phyloP scores from a whole-genome alignment of 2,113 vertebrate genomes.

The Scatophagus argus region DNA sequence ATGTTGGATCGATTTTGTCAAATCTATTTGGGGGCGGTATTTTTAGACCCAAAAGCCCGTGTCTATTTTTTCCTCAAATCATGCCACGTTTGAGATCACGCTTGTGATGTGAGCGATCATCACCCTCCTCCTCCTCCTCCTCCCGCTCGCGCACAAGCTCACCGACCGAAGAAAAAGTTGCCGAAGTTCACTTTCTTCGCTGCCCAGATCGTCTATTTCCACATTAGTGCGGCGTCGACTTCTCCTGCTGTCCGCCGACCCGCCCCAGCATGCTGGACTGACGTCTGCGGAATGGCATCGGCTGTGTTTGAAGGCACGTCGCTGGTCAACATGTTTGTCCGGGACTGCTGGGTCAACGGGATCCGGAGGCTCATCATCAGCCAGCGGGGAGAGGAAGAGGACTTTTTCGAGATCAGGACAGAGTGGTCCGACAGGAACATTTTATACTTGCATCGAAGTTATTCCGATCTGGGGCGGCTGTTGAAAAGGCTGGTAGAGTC shows the following conservation, averaged over 20 bases:
- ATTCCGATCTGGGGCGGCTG: constrained; percentile 91
- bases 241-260: not conserved
- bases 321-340: constrained; percentile 97
- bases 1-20: constrained; percentile 1
- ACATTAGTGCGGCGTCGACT: not conserved
- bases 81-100: constrained; percentile 79
- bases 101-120: constrained; percentile 58
- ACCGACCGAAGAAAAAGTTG: constrained; percentile 50
- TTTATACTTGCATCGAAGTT: constrained; percentile 94
- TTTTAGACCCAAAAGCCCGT: constrained; percentile 11
- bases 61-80: constrained; percentile 28
- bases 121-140: constrained; percentile 24
- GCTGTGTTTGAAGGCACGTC: constrained; percentile 97
- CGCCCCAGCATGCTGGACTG: constrained; percentile 76
- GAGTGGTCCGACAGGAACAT: constrained; percentile 98
- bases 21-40: constrained; percentile 48
- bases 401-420: constrained; percentile 96
- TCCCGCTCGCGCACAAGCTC: not conserved
- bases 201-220: not conserved
- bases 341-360: constrained; percentile 98
- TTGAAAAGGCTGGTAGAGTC: constrained; percentile 90
- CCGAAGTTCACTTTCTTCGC: constrained; percentile 18
- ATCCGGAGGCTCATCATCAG: constrained; percentile 92
- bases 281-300: constrained; percentile 89
- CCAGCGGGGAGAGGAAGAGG: constrained; percentile 93